Percentiles rank a stretch among this genome's conserved stretches.
These are phyloP conservation scores for Drosophila ironensis DNA, from an alignment of 1,140 invertebrate species.

Conservation along the genomic window DNA sequence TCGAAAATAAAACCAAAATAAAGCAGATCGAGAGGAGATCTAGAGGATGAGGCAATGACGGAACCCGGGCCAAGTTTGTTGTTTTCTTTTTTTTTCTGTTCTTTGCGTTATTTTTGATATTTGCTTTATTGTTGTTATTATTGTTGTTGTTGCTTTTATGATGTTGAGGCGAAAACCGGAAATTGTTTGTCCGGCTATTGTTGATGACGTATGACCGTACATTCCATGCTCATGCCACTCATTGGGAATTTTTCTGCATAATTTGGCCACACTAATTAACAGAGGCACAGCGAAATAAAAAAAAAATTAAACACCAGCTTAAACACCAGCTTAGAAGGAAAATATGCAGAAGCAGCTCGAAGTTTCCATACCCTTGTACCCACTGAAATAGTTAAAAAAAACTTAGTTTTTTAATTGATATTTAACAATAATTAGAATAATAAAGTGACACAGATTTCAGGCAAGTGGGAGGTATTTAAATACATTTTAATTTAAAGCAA, in stretches of 20 bases:
- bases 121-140: constrained; percentile 3
- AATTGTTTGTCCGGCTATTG: constrained; percentile 77
- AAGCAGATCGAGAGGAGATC: constrained; percentile 17
- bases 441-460: no score
- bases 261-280: constrained; percentile 76
- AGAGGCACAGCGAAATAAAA: constrained; percentile 42
- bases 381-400: no score
- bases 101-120: constrained; percentile 36
- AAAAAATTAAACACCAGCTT: constrained; percentile 23
- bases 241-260: constrained; percentile 63
- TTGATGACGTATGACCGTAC: constrained; percentile 68
- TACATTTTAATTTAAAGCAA: no score
- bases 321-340: background rate
- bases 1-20: constrained; percentile 57
- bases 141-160: background rate
- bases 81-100: constrained; percentile 27
- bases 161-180: constrained; percentile 55
- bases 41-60: constrained; percentile 31
- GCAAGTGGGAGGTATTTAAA: no score
- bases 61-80: constrained; percentile 20
- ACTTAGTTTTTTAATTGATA: no score
- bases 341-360: background rate
- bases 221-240: background rate
- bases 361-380: background rate
- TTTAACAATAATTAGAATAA: no score